These are phyloP conservation scores for Macropodus opercularis DNA, from an alignment of 2,797 vertebrate genomes.

Conservation along the genomic window DNA sequence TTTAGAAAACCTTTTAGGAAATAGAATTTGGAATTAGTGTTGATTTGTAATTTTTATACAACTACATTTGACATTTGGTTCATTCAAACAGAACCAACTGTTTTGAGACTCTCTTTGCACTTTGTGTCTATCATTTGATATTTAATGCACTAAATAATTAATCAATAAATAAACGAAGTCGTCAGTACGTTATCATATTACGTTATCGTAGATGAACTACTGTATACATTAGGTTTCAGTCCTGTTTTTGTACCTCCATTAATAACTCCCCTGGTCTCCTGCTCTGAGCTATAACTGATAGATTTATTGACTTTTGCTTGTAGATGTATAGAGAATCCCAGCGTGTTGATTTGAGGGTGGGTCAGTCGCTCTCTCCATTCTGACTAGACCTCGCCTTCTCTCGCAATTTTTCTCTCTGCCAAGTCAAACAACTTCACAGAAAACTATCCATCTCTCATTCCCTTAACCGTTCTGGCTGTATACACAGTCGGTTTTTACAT, in stretches of 20 bases:
- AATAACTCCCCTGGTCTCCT: conserved; percentile 21
- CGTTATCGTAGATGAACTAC: not conserved
- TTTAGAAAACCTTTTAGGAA: no score
- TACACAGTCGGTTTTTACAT: conserved; percentile 46
- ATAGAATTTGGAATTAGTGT: no score
- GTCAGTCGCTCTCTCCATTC: conserved; percentile 37
- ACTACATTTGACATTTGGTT: not conserved
- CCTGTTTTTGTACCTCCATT: conserved; percentile 12
- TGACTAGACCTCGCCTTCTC: conserved; percentile 22
- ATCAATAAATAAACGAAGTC: conserved; percentile 2
- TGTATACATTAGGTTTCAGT: not conserved
- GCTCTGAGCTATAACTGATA: conserved; percentile 46
- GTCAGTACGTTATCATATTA: not conserved
- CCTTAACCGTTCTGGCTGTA: conserved; percentile 37
- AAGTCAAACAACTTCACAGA: conserved; percentile 68
- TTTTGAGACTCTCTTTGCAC: not conserved
- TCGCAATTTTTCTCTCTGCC: conserved; percentile 38
- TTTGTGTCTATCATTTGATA: not conserved
- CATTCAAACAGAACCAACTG: not conserved
- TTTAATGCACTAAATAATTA: conserved; percentile 1
- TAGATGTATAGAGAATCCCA: conserved; percentile 39
- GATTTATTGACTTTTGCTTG: conserved; percentile 62
- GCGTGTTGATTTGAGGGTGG: conserved; percentile 43
- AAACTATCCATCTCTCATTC: conserved; percentile 63
- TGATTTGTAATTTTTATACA: not conserved